Percentiles rank a stretch among this genome's conserved stretches.
Conservation (phyloP, 2,113 vertebrate genomes). For the Falco punctatus region DNA sequence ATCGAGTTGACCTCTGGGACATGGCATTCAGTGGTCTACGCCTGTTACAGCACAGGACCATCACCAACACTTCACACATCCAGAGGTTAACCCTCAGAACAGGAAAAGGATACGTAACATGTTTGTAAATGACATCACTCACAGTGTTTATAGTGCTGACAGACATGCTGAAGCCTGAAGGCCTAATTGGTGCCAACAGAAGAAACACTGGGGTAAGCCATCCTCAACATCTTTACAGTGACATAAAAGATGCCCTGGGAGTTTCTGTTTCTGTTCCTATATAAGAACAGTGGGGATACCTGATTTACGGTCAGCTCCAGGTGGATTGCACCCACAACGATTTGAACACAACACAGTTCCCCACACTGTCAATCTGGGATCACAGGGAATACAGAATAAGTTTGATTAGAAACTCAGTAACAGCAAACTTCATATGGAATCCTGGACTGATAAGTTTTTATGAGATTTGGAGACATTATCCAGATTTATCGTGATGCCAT, state of each 20-base stretch:
- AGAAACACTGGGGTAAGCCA: neutral
- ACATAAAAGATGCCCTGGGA: neutral
- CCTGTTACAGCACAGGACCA: neutral
- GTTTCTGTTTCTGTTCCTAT: neutral
- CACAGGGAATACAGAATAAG: neutral
- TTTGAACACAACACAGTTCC: neutral
- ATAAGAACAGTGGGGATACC: neutral
- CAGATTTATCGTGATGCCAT: neutral
- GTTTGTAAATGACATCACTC: neutral
- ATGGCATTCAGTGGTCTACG: neutral
- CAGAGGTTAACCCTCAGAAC: neutral
- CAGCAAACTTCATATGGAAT: neutral
- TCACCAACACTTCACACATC: neutral
- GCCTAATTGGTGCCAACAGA: neutral
- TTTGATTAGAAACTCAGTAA: neutral
- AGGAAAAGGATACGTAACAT: neutral
- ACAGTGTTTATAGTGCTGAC: neutral
- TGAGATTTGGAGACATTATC: neutral
- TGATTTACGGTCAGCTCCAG: neutral
- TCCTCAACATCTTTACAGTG: neutral
- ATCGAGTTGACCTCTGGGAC: neutral
- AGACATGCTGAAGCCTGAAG: neutral
- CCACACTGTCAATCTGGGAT: neutral
- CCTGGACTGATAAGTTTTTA: neutral
- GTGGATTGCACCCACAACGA: neutral